phyloP scores from a whole-genome alignment of 2,113 vertebrate genomes.

The Megaceryle torquata region DNA sequence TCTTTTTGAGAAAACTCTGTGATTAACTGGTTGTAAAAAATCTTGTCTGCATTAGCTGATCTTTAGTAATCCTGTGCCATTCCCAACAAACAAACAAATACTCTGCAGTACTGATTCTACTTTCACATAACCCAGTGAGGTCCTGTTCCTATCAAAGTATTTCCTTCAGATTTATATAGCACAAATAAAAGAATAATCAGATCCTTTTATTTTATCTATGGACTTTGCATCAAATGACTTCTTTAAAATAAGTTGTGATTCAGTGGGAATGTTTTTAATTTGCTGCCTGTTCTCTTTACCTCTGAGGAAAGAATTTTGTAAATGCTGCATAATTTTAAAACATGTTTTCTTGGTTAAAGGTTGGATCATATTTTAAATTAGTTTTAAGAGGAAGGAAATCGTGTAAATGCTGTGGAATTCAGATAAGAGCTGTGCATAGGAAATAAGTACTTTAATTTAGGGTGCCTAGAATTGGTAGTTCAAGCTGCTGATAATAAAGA shows the following conservation, averaged over 20 bases:
- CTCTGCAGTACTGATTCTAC: not conserved
- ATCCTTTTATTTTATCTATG: conserved; percentile 36
- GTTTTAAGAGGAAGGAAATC: conserved; percentile 75
- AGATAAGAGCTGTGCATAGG: conserved; percentile 61
- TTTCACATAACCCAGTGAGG: not conserved
- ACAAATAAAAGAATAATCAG: conserved; percentile 22
- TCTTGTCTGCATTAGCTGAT: not conserved
- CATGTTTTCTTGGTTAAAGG: conserved; percentile 75
- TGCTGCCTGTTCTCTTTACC: conserved; percentile 66
- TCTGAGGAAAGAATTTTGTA: conserved; percentile 72
- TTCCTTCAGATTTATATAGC: not conserved
- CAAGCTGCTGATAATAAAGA: conserved; percentile 53
- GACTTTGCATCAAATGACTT: conserved; percentile 2
- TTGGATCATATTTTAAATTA: conserved; percentile 75
- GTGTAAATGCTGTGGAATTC: conserved; percentile 72
- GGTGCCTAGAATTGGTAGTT: conserved; percentile 44
- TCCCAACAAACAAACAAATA: not conserved
- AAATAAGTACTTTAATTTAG: conserved; percentile 60
- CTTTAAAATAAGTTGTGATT: conserved; percentile 48
- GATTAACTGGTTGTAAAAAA: not conserved
- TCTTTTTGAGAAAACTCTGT: not conserved
- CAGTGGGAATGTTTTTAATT: conserved; percentile 72
- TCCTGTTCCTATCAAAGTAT: not conserved
- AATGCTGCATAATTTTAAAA: conserved; percentile 73
- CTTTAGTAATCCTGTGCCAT: not conserved